These are phyloP conservation scores for Narcine bancroftii DNA, from an alignment of 2,113 vertebrate species.

Conservation along the genomic window DNA sequence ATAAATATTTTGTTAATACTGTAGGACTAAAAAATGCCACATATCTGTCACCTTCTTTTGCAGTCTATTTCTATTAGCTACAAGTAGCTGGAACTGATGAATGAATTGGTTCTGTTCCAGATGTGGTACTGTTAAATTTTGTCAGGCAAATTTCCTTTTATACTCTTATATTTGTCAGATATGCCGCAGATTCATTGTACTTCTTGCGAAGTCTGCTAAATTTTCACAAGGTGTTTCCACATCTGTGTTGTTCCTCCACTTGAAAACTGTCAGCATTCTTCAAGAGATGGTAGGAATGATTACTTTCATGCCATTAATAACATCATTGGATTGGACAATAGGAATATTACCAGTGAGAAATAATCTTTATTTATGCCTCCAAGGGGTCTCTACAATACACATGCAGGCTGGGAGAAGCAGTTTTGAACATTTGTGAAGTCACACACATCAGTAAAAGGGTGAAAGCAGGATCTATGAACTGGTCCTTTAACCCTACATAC, in stretches of 20 bases:
- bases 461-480: too few species aligned
- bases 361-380: too few species aligned
- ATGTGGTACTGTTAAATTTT: background rate
- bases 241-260: background rate
- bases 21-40: background rate
- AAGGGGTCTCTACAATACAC: too few species aligned
- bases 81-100: background rate
- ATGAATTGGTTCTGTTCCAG: too few species aligned
- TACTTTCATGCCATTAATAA: too few species aligned
- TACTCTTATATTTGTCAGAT: background rate
- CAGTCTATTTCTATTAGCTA: background rate
- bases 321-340: background rate
- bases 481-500: too few species aligned
- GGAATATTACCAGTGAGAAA: background rate
- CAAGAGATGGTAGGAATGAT: background rate
- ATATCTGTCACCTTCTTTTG: background rate
- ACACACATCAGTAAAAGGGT: too few species aligned
- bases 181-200: background rate
- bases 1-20: slow-evolving; percentile 10
- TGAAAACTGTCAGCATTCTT: background rate
- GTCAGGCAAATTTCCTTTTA: background rate
- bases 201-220: background rate
- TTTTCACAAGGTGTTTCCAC: background rate
- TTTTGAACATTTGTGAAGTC: too few species aligned
- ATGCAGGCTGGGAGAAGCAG: too few species aligned